phyloP scores from a whole-genome alignment of 2,113 vertebrate genomes.

The Tichodroma muraria region DNA sequence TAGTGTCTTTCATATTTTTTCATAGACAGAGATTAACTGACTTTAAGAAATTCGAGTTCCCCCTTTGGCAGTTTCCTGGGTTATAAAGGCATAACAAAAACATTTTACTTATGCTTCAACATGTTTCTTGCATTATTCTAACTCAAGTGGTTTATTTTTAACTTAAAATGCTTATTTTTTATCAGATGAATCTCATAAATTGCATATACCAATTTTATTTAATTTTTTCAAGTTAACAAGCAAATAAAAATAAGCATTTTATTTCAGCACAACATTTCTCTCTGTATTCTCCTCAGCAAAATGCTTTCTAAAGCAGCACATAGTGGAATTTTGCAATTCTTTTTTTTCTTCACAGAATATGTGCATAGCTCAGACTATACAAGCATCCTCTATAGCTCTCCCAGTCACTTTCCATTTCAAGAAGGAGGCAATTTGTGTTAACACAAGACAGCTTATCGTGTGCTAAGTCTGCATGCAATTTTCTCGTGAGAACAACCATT shows the following conservation, averaged over 20 bases:
- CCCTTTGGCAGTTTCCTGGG: not conserved
- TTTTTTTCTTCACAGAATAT: conserved; percentile 5
- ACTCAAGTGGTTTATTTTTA: conserved; percentile 18
- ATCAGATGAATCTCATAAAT: not conserved
- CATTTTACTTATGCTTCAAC: not conserved
- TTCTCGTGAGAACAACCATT: conserved; percentile 62
- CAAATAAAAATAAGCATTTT: not conserved
- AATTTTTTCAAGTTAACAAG: not conserved
- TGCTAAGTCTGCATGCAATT: conserved; percentile 57
- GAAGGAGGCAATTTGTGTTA: conserved; percentile 55
- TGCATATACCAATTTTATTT: not conserved
- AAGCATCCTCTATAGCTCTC: conserved; percentile 55
- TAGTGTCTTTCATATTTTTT: not conserved
- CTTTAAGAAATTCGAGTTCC: not conserved
- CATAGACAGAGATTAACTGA: not conserved
- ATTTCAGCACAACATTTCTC: not conserved
- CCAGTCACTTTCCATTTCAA: conserved; percentile 63
- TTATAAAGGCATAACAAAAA: not conserved
- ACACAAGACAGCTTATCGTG: conserved; percentile 64
- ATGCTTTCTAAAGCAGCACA: not conserved
- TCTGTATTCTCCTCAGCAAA: not conserved
- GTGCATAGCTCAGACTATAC: conserved; percentile 36
- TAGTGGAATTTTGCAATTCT: conserved; percentile 17
- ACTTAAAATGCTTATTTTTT: not conserved
- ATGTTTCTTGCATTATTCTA: conserved; percentile 9